Conservation (phyloP, 2,113 vertebrate genomes). For the Oostethus manadensis region DNA sequence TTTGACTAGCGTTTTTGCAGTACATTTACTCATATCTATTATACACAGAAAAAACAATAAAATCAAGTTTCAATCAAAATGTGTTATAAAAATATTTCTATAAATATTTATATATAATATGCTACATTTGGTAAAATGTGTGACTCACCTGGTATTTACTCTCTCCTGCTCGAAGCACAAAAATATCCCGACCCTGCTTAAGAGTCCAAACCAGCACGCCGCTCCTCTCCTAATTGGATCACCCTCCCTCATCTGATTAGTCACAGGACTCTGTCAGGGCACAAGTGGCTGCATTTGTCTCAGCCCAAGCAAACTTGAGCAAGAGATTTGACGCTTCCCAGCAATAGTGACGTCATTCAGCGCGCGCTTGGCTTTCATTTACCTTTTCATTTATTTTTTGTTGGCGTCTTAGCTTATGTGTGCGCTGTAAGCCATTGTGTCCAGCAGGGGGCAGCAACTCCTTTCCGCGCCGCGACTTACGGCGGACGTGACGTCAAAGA, state of each 20-base stretch:
- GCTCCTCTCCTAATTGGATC: conserved; percentile 59
- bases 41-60: not conserved
- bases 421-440: not conserved
- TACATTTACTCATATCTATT: too few species aligned
- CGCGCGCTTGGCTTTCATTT: too few species aligned
- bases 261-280: conserved; percentile 32
- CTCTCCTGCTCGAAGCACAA: conserved; percentile 24
- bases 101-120: too few species aligned
- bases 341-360: too few species aligned
- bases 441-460: conserved; percentile 37
- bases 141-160: conserved; percentile 10
- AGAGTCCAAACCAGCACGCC: conserved; percentile 18
- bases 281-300: conserved; percentile 24
- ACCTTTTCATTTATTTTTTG: too few species aligned
- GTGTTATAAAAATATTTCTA: too few species aligned
- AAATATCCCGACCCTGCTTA: conserved; percentile 59
- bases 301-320: conserved; percentile 11
- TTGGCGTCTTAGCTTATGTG: too few species aligned
- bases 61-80: too few species aligned
- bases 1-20: too few species aligned
- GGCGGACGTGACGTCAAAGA: conserved; percentile 8
- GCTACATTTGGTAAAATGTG: not conserved
- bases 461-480: accelerated
- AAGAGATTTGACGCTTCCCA: not conserved
- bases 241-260: conserved; percentile 52